Evolutionary conservation across 1,140 invertebrate genomes (phyloP).

Genomic region (Lethocerus indicus): DNA sequence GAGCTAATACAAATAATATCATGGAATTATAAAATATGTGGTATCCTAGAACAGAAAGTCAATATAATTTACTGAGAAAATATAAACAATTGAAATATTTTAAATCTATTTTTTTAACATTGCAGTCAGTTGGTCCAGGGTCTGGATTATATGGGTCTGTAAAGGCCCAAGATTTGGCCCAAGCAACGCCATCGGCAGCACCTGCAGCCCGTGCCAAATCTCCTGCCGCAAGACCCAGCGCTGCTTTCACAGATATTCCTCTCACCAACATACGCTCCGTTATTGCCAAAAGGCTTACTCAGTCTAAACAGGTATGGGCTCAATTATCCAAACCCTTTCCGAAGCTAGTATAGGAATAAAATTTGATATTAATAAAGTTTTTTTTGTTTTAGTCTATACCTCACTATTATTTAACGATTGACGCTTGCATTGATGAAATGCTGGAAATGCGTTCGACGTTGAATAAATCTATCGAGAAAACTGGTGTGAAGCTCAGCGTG

Average conservation of each 20-base stretch:
- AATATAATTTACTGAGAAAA: too few species aligned
- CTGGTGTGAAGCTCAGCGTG: constrained; percentile 73
- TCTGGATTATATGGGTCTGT: constrained; percentile 80
- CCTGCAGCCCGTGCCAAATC: constrained; percentile 21
- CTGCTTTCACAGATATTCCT: constrained; percentile 60
- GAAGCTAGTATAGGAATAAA: neutral
- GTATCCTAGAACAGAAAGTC: too few species aligned
- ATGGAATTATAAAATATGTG: too few species aligned
- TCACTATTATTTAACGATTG: constrained; percentile 87
- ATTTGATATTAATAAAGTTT: neutral
- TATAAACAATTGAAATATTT: too few species aligned
- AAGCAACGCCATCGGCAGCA: constrained; percentile 25
- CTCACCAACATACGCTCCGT: constrained; percentile 74
- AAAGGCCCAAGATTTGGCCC: constrained; percentile 58
- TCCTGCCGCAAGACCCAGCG: constrained; percentile 22
- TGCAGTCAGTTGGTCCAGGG: constrained; percentile 50
- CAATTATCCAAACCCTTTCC: neutral
- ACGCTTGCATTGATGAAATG: constrained; percentile 66
- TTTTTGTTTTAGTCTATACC: constrained; percentile 50
- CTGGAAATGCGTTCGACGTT: constrained; percentile 41
- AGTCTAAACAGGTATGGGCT: constrained; percentile 55
- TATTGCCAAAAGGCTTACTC: constrained; percentile 78
- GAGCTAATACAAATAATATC: too few species aligned
- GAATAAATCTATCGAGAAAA: constrained; percentile 61
- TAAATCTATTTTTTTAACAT: constrained; percentile 16